Conservation (phyloP, 2,888 invertebrate species). For the Chaetoderma sp. region DNA sequence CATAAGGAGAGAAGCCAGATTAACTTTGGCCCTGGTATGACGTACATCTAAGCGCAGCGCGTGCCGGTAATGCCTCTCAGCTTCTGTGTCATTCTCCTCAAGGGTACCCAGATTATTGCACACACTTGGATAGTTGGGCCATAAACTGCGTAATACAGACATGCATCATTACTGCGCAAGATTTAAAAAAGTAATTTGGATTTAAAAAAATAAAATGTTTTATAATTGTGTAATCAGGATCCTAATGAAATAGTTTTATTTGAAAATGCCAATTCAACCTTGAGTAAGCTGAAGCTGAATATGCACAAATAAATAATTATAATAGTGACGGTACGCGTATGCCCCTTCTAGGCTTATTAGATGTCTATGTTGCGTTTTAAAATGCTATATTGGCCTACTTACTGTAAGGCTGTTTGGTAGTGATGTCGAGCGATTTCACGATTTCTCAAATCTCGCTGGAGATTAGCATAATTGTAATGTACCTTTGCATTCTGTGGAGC, state of each 20-base stretch:
- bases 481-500: slow-evolving; percentile 89
- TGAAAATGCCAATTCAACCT: too few relatives aligned
- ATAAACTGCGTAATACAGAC: slow-evolving; percentile 75
- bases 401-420: slow-evolving; percentile 85
- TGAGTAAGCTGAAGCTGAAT: too few relatives aligned
- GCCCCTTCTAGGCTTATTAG: too few relatives aligned
- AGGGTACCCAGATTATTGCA: slow-evolving; percentile 89
- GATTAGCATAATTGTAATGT: slow-evolving; percentile 91
- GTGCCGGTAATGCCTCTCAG: slow-evolving; percentile 80
- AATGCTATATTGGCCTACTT: slow-evolving; percentile 21
- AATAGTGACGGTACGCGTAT: too few relatives aligned
- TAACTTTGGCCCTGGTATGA: slow-evolving; percentile 87
- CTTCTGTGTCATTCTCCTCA: slow-evolving; percentile 75
- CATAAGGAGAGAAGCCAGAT: slow-evolving; percentile 84
- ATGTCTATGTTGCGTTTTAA: too few relatives aligned
- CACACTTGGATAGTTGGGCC: slow-evolving; percentile 87
- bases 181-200: too few relatives aligned
- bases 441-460: slow-evolving; percentile 81
- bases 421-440: slow-evolving; percentile 81
- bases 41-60: slow-evolving; percentile 75
- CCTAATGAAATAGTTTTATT: too few relatives aligned
- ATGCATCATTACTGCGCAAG: too few relatives aligned
- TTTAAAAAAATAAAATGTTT: too few relatives aligned
- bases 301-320: too few relatives aligned
- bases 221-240: too few relatives aligned